A percentile compares a stretch with the other conserved stretches of the same genome.
Evolutionary conservation across 2,113 vertebrate species (phyloP).

Genomic region (Hepsetus odoe): DNA sequence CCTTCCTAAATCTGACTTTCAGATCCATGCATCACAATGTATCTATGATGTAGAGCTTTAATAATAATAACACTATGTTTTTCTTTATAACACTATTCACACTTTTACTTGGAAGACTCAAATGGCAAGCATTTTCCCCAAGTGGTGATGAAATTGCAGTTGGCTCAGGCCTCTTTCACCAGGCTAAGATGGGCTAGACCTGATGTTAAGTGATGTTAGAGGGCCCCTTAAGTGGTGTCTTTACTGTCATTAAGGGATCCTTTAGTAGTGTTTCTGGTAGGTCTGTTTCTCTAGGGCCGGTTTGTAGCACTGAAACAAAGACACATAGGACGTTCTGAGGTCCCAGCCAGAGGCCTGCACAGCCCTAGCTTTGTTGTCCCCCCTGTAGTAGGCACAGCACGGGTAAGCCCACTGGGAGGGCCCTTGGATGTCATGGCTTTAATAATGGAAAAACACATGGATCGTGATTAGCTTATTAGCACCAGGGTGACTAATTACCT

Average conservation of each 20-base stretch:
- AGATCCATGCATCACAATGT: neutral
- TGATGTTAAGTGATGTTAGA: constrained; percentile 70
- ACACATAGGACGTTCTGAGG: constrained; percentile 32
- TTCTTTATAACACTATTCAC: too few relatives aligned
- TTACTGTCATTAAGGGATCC: constrained; percentile 58
- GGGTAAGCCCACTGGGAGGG: constrained; percentile 52
- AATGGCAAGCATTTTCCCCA: neutral
- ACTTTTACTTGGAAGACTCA: neutral
- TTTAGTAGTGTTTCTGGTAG: constrained; percentile 63
- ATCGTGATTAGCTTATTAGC: constrained; percentile 78
- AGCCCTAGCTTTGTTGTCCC: neutral
- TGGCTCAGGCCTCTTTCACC: neutral
- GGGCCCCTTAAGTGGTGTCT: constrained; percentile 63
- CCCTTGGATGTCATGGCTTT: constrained; percentile 63
- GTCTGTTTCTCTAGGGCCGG: constrained; percentile 53
- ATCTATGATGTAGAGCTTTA: too few relatives aligned
- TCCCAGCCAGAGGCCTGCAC: neutral
- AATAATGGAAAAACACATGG: constrained; percentile 69
- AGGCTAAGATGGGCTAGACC: constrained; percentile 50
- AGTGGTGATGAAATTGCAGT: neutral
- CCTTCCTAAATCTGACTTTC: too few relatives aligned
- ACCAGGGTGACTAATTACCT: constrained; percentile 76
- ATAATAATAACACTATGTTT: too few relatives aligned
- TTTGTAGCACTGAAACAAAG: constrained; percentile 60
- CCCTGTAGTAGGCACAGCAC: neutral